Evolutionary conservation across 2,113 vertebrate species (phyloP).

Genomic region (Nanorana parkeri): DNA sequence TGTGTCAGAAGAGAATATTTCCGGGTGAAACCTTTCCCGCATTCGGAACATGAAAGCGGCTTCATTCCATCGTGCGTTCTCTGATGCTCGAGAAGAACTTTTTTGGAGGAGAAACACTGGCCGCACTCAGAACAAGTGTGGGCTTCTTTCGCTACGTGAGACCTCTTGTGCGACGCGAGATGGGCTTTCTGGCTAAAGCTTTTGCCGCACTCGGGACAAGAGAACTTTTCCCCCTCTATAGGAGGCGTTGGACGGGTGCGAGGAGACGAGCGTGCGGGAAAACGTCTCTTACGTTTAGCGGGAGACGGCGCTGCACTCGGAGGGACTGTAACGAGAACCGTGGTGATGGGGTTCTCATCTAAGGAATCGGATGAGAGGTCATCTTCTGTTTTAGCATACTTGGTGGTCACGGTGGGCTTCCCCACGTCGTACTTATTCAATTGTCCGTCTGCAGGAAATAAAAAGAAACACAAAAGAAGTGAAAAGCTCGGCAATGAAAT

Average conservation of each 20-base stretch:
- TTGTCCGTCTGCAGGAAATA: no score
- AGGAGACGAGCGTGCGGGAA: not conserved
- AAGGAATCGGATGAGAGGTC: no score
- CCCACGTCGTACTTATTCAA: no score
- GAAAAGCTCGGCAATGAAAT: no score
- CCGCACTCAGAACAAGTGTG: constrained; percentile 4
- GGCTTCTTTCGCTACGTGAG: not conserved
- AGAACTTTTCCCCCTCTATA: not conserved
- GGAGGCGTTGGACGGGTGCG: not conserved
- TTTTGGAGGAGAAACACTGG: not conserved
- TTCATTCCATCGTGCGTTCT: not conserved
- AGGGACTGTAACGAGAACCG: no score
- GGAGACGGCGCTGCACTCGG: no score
- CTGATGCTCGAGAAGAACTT: not conserved
- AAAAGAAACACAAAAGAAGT: no score
- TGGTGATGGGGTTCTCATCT: no score
- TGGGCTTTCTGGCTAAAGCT: not conserved
- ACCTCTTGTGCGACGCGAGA: not conserved
- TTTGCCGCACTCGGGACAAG: not conserved
- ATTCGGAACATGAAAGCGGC: not conserved
- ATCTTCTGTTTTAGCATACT: no score
- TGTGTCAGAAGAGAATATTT: no score
- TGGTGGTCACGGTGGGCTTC: no score
- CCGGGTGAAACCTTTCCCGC: no score
- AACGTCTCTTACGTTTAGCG: not conserved